Base-by-base conservation (phyloP, 2,113 vertebrate species). In the Brienomyrus longianalis region DNA sequence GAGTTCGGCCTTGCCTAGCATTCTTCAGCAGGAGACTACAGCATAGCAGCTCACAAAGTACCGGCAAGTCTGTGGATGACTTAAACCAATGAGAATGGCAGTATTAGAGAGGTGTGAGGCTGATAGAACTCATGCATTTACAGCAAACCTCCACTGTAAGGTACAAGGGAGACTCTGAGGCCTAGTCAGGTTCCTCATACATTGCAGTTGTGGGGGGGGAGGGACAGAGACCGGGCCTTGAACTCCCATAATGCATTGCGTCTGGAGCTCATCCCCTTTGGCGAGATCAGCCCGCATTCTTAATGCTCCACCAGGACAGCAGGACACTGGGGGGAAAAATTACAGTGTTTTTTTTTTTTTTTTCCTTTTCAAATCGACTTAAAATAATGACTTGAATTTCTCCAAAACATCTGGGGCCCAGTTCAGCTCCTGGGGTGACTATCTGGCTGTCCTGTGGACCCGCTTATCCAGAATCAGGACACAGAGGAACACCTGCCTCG, bases 311-410 rank as follows among this genome's bases (percentile, higher is more conserved):
- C 11, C 11, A 83, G 15, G 43, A 27, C 10, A 56, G 39, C 19
- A 23, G 10, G 6, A 23, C 10, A 54, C 70, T 54, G 56, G 19
- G 87, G 85, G 50, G 11, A 1, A 1, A 59, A 77, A 80, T 59
- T 91, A 92, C 90, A 88, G 89, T 91, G 90, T 54, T 31, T 91
- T 91, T 92, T 87, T 39, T 39, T 31, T 31, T 31, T 91, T 93
- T 92, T 91, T 56, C 5, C 74, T 66, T 89, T 86, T 89, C 51
- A 66, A 87, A 89, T n/a, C 80, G 91, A 51, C 50, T 83, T 92
- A 91, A 93, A 93, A 93, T 92, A 91, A 93, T 94, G 91, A 83
- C 93, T 92, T 91, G 90, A 94, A 93, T 91, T 91, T 39, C 9
- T 86, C 91, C 56, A 88, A 91, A 91, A 90, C 92, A 91, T 56